Conservation (phyloP, 2,888 invertebrate species). For the Scelioninae gen. 2 region DNA sequence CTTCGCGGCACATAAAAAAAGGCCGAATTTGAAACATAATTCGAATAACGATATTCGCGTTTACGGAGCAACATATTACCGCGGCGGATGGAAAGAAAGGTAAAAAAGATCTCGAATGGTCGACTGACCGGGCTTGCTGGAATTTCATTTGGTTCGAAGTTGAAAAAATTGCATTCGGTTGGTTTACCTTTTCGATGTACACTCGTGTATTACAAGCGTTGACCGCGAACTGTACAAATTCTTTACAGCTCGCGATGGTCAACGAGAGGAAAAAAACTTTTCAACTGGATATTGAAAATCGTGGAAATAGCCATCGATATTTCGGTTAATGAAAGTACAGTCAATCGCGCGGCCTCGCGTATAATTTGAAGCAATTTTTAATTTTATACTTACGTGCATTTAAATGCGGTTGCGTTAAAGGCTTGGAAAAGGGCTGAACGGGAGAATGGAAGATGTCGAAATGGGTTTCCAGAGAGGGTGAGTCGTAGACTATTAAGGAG, state of each 20-base stretch:
- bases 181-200: conserved; percentile 27
- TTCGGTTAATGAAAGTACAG: conserved; percentile 32
- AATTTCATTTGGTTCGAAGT: conserved; percentile 41
- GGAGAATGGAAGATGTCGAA: conserved; percentile 59
- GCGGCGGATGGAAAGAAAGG: not conserved
- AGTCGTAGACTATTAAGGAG: conserved; percentile 57
- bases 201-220: conserved; percentile 24
- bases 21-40: not conserved
- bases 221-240: conserved; percentile 30
- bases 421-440: conserved; percentile 56
- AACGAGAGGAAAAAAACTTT: conserved; percentile 7
- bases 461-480: conserved; percentile 55
- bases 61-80: conserved; percentile 6
- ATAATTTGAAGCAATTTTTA: conserved; percentile 47
- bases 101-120: conserved; percentile 21
- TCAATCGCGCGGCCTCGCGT: conserved; percentile 21
- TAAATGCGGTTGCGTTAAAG: conserved; percentile 53
- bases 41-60: not conserved
- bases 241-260: conserved; percentile 18
- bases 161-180: conserved; percentile 29
- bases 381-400: conserved; percentile 47
- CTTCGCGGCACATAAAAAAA: not conserved
- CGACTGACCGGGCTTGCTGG: conserved; percentile 20
- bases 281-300: conserved; percentile 24
- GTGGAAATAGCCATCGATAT: conserved; percentile 30